Conservation (phyloP, 2,797 vertebrate species). For the Enoplosus armatus region DNA sequence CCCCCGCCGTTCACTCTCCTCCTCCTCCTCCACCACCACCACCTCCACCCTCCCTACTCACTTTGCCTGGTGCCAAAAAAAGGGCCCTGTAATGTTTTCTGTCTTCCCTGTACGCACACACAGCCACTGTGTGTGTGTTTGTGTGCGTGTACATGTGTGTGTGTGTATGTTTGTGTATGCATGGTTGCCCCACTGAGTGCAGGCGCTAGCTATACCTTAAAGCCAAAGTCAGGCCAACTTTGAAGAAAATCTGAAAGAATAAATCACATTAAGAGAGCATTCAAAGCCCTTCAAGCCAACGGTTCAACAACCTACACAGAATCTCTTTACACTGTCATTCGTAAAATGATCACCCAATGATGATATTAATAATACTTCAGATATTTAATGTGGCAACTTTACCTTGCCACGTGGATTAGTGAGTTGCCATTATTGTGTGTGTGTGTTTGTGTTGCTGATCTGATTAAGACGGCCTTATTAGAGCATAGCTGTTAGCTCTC, state of each 20-base stretch:
- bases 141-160: constrained; percentile 6
- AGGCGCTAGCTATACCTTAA: constrained; percentile 47
- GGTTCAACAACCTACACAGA: constrained; percentile 1
- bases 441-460: constrained; percentile 5
- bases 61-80: constrained; percentile 92
- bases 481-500: not conserved
- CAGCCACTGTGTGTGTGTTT: constrained; percentile 31
- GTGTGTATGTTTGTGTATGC: constrained; percentile 29
- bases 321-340: constrained; percentile 20
- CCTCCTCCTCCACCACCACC: constrained; percentile 37
- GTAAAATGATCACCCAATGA: constrained; percentile 4
- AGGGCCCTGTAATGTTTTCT: constrained; percentile 91
- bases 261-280: constrained; percentile 32
- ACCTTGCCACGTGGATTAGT: not conserved
- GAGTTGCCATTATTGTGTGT: not conserved
- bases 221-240: constrained; percentile 53
- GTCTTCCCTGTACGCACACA: constrained; percentile 81
- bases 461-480: constrained; percentile 7
- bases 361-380: constrained; percentile 16
- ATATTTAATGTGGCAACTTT: not conserved
- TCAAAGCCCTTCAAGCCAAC: constrained; percentile 26
- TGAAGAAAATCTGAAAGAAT: constrained; percentile 37
- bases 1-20: constrained; percentile 75
- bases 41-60: constrained; percentile 85
- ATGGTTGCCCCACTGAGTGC: constrained; percentile 36